Base-by-base conservation (phyloP, 2,113 vertebrate species). In the Clarias batrachus region DNA sequence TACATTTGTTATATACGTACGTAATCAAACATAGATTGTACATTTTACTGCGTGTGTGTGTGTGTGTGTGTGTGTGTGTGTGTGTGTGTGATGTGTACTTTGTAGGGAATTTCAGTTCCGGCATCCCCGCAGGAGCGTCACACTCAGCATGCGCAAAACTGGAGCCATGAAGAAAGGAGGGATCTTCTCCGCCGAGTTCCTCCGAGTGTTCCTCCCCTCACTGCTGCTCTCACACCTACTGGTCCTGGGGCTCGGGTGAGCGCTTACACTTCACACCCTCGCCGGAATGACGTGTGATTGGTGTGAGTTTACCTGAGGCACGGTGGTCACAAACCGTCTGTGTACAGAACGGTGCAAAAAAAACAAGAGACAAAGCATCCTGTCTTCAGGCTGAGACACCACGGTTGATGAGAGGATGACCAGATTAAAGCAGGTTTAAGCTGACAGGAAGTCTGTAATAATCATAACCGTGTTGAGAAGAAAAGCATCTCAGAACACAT, bases 91-190 rank as follows among this genome's bases (percentile, higher is more conserved):
- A 2, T 2, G 12, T 16, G 21, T 56, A 3, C 10, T 2, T 83
- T 48, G 9, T 93, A 99, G 98, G 96, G 98, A 99, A 91, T 99
- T 99, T 92, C 96, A 99, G 90, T 99, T 99, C 95, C 96, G 97
- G 86, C 97, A 99, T 94, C 98, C 97, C 0, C 97, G 98, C 21
- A 96, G 97, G 88, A 96, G 97, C 0, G 96, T 97, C 57, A 97
- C 96, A 6, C 95, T 99, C 91, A 99, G 98, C 95, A 99, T 99
- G 98, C 96, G 98, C 86, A 99, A 98, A 93, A 98, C 97, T 0
- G 97, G 98, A 63, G 98, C 96, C 90, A 99, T 99, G 98, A 99
- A 99, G 94, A 99, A 99, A 93, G 98, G 98, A 82, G 98, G 98
- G 76, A 95, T 99, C 92, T 99, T 99, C 95, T 99, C 98, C 1